Evolutionary conservation across 2,888 invertebrate genomes (phyloP).

Genomic region (Sphaeridia pumilis): DNA sequence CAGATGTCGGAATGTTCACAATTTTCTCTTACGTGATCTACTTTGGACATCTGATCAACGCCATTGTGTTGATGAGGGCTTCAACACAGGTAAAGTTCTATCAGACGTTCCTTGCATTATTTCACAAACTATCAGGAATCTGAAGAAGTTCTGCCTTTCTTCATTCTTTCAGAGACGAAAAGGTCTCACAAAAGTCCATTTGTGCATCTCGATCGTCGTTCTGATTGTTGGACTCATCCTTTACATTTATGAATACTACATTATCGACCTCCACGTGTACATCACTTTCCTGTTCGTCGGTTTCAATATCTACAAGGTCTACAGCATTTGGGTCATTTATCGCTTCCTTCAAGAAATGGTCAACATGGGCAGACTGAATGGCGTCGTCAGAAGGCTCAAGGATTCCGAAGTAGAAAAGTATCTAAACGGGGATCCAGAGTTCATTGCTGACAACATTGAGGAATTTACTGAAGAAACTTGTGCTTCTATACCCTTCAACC

Average conservation of each 20-base stretch:
- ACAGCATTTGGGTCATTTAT: constrained; percentile 6
- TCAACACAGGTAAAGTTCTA: constrained; percentile 4
- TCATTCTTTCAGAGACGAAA: background rate
- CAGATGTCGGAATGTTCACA: constrained; percentile 1
- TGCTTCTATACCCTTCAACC: constrained; percentile 3
- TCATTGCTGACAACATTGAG: background rate
- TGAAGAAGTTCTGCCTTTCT: background rate
- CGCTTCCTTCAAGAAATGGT: constrained; percentile 5
- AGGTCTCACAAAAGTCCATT: background rate
- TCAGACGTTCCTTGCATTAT: background rate
- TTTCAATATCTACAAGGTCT: constrained; percentile 6
- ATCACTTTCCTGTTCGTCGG: background rate
- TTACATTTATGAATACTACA: background rate
- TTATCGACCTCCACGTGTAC: background rate
- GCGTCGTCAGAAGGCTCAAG: constrained; percentile 1
- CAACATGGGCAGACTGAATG: constrained; percentile 5
- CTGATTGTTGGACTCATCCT: background rate
- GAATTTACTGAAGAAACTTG: background rate
- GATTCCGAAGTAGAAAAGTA: constrained; percentile 4
- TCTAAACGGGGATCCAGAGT: constrained; percentile 4
- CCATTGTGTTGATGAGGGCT: background rate
- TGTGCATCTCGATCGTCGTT: background rate
- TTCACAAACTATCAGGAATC: background rate
- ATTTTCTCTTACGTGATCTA: constrained; percentile 1
- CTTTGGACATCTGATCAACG: background rate